These are phyloP conservation scores for Pandemis corylana DNA, from an alignment of 2,888 invertebrate genomes.

Conservation along the genomic window DNA sequence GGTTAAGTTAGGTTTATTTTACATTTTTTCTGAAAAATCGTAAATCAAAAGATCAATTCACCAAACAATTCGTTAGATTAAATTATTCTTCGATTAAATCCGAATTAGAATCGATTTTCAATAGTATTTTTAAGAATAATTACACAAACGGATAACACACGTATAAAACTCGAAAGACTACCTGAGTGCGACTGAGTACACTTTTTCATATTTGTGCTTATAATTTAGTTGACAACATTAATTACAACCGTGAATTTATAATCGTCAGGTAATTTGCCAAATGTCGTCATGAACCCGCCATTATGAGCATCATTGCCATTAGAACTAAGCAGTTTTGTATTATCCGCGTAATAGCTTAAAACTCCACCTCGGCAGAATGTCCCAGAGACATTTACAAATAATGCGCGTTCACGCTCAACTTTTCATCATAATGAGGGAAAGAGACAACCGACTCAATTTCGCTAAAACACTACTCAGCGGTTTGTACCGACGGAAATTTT, in stretches of 20 bases:
- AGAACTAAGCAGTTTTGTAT: slow-evolving; percentile 12
- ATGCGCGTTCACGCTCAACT: slow-evolving; percentile 36
- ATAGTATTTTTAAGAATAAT: too few species aligned
- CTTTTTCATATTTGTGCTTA: not conserved
- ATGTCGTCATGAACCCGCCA: not conserved
- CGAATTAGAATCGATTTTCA: too few species aligned
- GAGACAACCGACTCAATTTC: slow-evolving; percentile 48
- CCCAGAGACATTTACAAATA: slow-evolving; percentile 33
- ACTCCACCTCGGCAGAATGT: slow-evolving; percentile 15
- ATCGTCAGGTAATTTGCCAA: not conserved
- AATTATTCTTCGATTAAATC: too few species aligned
- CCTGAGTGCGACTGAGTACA: not conserved
- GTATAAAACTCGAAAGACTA: too few species aligned
- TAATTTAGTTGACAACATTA: not conserved
- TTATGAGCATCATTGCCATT: not conserved
- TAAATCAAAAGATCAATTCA: too few species aligned
- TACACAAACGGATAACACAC: too few species aligned
- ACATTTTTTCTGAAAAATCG: too few species aligned
- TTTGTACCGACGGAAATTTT: slow-evolving; percentile 42
- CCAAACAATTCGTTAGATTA: too few species aligned
- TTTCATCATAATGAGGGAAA: slow-evolving; percentile 44
- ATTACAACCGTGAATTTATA: not conserved
- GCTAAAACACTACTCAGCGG: slow-evolving; percentile 45
- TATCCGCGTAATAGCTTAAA: slow-evolving; percentile 12
- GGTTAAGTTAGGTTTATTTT: too few species aligned